Conservation (phyloP, 2,797 vertebrate species). For the Spinus pinus region DNA sequence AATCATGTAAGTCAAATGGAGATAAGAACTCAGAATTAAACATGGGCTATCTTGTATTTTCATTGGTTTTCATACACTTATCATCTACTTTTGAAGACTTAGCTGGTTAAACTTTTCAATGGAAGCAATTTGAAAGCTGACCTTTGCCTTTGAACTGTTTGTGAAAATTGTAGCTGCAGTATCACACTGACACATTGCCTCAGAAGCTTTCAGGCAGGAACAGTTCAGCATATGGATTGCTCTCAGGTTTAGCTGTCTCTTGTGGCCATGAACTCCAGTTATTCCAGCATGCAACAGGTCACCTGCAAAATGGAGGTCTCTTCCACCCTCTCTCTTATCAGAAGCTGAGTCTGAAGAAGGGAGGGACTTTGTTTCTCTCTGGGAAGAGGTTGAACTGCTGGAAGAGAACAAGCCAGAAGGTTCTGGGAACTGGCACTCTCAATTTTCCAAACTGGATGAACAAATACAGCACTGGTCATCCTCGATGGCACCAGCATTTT, state of each 20-base stretch:
- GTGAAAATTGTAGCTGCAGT: neutral
- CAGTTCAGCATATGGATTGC: neutral
- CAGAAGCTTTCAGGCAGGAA: neutral
- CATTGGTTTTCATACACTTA: neutral
- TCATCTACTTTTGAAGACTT: neutral
- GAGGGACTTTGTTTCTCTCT: neutral
- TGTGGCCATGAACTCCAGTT: neutral
- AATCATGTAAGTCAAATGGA: neutral
- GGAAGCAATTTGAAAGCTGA: neutral
- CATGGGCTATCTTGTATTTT: neutral
- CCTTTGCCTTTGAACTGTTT: neutral
- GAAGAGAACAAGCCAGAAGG: neutral
- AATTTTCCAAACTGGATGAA: neutral
- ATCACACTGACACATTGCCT: neutral
- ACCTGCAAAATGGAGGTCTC: neutral
- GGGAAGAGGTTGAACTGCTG: neutral
- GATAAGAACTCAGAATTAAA: neutral
- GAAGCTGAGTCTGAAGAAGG: neutral
- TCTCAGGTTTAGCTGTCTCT: neutral
- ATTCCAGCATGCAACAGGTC: neutral
- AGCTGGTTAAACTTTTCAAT: neutral
- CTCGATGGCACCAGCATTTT: neutral
- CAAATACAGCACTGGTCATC: neutral
- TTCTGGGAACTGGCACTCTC: neutral
- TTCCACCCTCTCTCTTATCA: neutral